phyloP scores from a whole-genome alignment of 2,113 vertebrate genomes.

The Platysternon megacephalum region DNA sequence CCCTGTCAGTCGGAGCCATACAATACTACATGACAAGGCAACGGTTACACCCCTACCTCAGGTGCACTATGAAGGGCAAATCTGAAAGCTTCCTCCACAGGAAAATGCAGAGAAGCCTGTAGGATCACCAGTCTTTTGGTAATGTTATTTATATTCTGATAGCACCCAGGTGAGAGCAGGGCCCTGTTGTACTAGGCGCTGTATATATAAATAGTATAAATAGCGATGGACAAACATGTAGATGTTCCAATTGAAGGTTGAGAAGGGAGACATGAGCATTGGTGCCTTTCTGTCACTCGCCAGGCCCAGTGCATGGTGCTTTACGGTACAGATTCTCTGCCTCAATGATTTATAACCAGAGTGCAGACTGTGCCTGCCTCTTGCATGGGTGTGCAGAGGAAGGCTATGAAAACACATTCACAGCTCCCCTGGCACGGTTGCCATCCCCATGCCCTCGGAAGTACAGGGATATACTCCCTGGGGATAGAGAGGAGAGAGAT shows the following conservation, averaged over 20 bases:
- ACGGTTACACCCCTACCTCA: slow-evolving; percentile 14
- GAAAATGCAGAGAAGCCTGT: not conserved
- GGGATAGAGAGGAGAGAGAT: not conserved
- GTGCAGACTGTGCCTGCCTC: not conserved
- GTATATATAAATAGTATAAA: slow-evolving; percentile 40
- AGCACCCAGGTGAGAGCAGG: slow-evolving; percentile 5
- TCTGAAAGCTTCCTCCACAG: not conserved
- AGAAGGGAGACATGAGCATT: no score
- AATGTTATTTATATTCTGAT: not conserved
- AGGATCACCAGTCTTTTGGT: not conserved
- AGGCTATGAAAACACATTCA: no score
- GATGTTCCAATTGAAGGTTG: no score
- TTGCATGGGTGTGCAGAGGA: no score
- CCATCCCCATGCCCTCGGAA: not conserved
- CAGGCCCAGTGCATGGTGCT: no score
- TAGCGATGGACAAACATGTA: no score
- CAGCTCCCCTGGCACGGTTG: not conserved
- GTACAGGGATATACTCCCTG: not conserved
- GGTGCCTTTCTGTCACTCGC: no score
- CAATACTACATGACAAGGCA: not conserved
- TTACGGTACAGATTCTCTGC: no score
- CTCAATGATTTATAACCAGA: not conserved
- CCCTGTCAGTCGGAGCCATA: not conserved
- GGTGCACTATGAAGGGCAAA: slow-evolving; percentile 25
- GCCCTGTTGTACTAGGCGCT: not conserved